These are phyloP conservation scores for Phenganax subtilis DNA, from an alignment of 92 coral and sea anemone genomes.

Conservation along the genomic window DNA sequence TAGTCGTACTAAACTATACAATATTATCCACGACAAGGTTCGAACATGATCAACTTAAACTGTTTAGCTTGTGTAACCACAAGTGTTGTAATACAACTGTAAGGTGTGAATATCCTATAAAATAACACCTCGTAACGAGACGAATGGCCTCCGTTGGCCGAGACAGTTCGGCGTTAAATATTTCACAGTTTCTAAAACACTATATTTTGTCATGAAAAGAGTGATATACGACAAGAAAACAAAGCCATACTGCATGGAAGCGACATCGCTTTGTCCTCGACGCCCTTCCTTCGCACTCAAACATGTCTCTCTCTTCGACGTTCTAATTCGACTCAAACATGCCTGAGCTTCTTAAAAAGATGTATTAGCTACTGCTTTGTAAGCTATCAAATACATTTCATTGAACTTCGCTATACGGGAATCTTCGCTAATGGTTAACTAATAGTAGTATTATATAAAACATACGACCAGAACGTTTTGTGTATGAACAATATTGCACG, in stretches of 20 bases:
- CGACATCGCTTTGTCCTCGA: background rate
- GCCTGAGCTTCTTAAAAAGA: too few relatives aligned
- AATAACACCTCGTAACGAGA: conserved; percentile 42
- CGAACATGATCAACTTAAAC: too few relatives aligned
- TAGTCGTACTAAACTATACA: too few relatives aligned
- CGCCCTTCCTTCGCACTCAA: conserved; percentile 8
- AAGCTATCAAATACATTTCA: too few relatives aligned
- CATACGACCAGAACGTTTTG: too few relatives aligned
- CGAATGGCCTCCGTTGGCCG: conserved; percentile 41
- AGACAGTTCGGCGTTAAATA: conserved; percentile 40
- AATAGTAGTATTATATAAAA: too few relatives aligned
- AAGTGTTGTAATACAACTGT: conserved; percentile 7
- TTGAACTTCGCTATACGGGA: too few relatives aligned
- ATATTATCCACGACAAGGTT: too few relatives aligned
- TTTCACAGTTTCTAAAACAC: conserved; percentile 11
- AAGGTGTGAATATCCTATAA: conserved; percentile 40
- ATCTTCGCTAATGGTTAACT: too few relatives aligned
- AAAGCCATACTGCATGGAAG: background rate
- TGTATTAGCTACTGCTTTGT: too few relatives aligned
- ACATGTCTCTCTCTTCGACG: background rate
- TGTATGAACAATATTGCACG: too few relatives aligned
- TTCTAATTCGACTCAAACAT: background rate
- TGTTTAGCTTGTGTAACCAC: conserved; percentile 6
- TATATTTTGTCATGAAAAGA: conserved; percentile 11
- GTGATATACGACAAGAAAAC: conserved; percentile 19